Percentiles rank a stretch among this genome's conserved stretches.
These are phyloP conservation scores for Panzeria rudis DNA, from an alignment of 2,888 invertebrate genomes.

Conservation along the genomic window DNA sequence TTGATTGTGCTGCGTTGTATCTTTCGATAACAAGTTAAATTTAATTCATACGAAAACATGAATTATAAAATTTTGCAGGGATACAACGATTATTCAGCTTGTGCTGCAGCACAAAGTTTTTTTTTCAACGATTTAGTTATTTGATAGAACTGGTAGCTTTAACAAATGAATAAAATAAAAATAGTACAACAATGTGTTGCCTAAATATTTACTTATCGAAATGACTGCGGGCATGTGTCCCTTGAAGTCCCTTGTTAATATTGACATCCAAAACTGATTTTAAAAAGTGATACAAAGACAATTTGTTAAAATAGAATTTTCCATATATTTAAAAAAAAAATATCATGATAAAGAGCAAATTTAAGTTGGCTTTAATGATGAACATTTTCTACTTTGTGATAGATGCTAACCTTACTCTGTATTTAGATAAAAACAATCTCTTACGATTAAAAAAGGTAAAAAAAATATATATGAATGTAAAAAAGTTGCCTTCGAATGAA, in stretches of 20 bases:
- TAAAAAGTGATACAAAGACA: background rate
- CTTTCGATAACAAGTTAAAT: too few relatives aligned
- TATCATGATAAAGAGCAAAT: background rate
- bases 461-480: too few relatives aligned
- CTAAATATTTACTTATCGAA: constrained; percentile 13
- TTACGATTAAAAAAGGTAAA: too few relatives aligned
- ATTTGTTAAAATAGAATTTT: background rate
- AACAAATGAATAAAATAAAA: background rate
- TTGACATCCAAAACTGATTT: background rate
- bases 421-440: background rate
- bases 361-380: background rate
- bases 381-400: background rate
- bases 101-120: too few relatives aligned
- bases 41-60: too few relatives aligned
- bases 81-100: too few relatives aligned
- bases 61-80: too few relatives aligned
- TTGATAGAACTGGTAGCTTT: background rate
- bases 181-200: background rate
- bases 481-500: background rate
- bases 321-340: background rate
- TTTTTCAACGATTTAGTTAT: background rate
- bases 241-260: constrained; percentile 5
- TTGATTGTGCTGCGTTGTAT: too few relatives aligned
- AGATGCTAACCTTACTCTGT: background rate
- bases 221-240: background rate